A percentile compares a stretch with the other conserved stretches of the same genome.
Conservation (phyloP, 2,888 invertebrate species). For the Meta bourneti region DNA sequence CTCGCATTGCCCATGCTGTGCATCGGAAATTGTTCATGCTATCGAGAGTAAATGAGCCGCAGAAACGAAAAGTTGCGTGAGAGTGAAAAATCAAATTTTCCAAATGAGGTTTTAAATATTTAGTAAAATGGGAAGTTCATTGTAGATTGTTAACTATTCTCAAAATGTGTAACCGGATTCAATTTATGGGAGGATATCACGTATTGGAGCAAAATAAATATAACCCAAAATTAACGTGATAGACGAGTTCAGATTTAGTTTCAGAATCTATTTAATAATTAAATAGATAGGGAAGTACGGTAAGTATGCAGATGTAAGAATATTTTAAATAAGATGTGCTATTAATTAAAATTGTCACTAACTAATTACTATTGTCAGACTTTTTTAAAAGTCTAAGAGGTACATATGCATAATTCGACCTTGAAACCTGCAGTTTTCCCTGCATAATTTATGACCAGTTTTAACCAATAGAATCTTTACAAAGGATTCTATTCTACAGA, state of each 20-base stretch:
- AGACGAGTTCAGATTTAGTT: background rate
- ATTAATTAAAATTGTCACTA: too few relatives aligned
- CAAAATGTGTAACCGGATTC: background rate
- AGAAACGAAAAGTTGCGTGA: background rate
- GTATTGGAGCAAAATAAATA: background rate
- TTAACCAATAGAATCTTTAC: too few relatives aligned
- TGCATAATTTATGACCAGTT: too few relatives aligned
- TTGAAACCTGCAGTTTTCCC: too few relatives aligned
- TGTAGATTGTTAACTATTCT: background rate
- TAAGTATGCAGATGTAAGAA: too few relatives aligned
- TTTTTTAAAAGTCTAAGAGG: too few relatives aligned
- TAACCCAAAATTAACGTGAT: background rate
- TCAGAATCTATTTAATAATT: background rate
- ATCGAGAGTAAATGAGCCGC: background rate
- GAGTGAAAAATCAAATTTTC: background rate
- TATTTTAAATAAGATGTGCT: too few relatives aligned
- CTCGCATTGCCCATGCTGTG: background rate
- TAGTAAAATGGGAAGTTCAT: background rate
- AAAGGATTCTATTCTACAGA: too few relatives aligned
- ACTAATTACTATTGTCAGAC: too few relatives aligned
- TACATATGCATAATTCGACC: too few relatives aligned
- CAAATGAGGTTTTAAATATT: background rate
- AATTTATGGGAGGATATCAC: background rate
- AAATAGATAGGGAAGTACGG: too few relatives aligned
- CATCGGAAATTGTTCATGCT: background rate